Percentiles rank a stretch among this genome's conserved stretches.
Evolutionary conservation across 2,888 invertebrate genomes (phyloP).

Genomic region (Acleris cristana): DNA sequence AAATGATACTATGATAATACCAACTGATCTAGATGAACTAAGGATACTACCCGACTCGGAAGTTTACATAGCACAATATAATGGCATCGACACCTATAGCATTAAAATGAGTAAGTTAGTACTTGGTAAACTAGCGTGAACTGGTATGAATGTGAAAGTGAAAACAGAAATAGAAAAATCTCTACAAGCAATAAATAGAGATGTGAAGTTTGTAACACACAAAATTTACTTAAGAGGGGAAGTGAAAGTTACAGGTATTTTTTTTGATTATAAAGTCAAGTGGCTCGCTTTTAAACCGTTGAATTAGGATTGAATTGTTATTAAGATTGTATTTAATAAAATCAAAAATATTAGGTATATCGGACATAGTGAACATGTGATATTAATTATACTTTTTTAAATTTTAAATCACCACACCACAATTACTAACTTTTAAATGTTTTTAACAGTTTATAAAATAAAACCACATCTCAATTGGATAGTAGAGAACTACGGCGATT

Average conservation of each 20-base stretch:
- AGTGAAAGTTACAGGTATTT: too few relatives aligned
- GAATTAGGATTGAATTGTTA: too few relatives aligned
- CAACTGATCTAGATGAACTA: constrained; percentile 44
- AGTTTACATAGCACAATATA: constrained; percentile 52
- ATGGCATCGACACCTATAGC: constrained; percentile 38
- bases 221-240: background rate
- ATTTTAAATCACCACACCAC: too few relatives aligned
- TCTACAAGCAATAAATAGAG: too few relatives aligned
- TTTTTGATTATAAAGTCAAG: too few relatives aligned
- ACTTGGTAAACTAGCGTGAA: background rate
- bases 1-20: constrained; percentile 23
- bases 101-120: constrained; percentile 53
- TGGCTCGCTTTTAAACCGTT: too few relatives aligned
- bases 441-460: constrained; percentile 61
- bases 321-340: too few relatives aligned
- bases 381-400: too few relatives aligned
- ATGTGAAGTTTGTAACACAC: background rate
- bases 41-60: constrained; percentile 62
- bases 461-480: constrained; percentile 47
- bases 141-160: constrained; percentile 1
- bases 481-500: constrained; percentile 58
- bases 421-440: background rate
- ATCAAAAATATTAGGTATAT: too few relatives aligned
- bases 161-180: background rate
- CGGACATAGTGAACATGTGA: too few relatives aligned